Base-by-base conservation (phyloP, 2,888 invertebrate genomes). In the Plagodis dolabraria region DNA sequence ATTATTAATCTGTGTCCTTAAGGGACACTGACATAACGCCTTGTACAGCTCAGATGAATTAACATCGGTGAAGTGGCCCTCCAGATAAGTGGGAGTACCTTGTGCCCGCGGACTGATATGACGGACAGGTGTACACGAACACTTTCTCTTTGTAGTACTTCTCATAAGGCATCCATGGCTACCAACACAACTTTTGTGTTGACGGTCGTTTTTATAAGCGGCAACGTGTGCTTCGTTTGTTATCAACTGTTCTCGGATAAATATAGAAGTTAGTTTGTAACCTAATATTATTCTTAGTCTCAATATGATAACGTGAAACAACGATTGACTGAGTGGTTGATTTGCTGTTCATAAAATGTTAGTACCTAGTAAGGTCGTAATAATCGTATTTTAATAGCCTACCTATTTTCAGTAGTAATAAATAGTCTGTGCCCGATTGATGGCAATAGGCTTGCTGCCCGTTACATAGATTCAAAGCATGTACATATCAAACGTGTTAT, bases 61-160 rank as follows among this genome's bases (percentile, higher is more conserved):
- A 48, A 53, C 38, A 53, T 52, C 53, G 53, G 48, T 49, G 44
- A 12, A 48, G 52, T 57, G 53, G 49, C 34, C 46, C 58, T 58
- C 53, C 53, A 49, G 50, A 43, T 42, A 48, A 38, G 52, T 52
- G 38, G 22, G 22, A 22, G 22, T 22, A 22, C 22, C 47, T 44
- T 45, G 12, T 50, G 43, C 42, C 38, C 47, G 35, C 48, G 44
- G 7, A 42, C 47, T 55, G 45, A 6, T 35, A 45, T 55, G 54
- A 54, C 42, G 38, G 54, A 60, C 56, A 49, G 60, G 56, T 60
- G 60, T 52, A 47, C 44, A 36, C 38, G 48, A 53, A 55, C 48
- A 60, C 60, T 60, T 60, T 60, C 60, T 60, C 60, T 60, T 56
- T 56, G 60, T 56, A 56, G 55, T 56, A 53, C 55, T 48, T 56